A percentile compares a stretch with the other conserved stretches of the same genome.
Conservation (phyloP, 2,113 vertebrate species). For the Poeciliopsis prolifica region DNA sequence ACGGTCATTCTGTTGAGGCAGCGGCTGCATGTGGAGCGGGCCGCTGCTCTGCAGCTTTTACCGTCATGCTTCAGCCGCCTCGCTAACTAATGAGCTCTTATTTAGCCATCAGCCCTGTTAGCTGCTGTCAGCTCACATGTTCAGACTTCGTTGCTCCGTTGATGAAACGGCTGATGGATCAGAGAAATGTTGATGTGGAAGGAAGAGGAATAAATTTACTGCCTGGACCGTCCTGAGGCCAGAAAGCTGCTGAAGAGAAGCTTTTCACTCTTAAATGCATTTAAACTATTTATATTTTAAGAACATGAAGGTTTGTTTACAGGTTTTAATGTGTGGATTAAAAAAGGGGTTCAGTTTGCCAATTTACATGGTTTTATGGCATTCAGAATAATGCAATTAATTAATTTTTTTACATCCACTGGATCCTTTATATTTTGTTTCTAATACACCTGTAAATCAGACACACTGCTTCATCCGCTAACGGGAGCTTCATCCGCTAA, state of each 20-base stretch:
- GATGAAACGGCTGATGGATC: slow-evolving; percentile 26
- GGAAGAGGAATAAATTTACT: neutral
- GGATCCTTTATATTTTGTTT: too few relatives aligned
- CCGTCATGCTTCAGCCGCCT: slow-evolving; percentile 26
- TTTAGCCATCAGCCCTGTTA: slow-evolving; percentile 62
- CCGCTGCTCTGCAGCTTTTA: slow-evolving; percentile 3
- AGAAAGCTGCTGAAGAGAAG: slow-evolving; percentile 42
- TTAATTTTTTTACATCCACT: too few relatives aligned
- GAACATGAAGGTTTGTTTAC: too few relatives aligned
- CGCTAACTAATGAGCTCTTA: slow-evolving; percentile 58
- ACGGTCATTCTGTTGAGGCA: neutral
- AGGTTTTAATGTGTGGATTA: too few relatives aligned
- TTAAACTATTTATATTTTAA: too few relatives aligned
- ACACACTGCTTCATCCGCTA: too few relatives aligned
- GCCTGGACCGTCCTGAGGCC: neutral
- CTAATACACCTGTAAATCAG: too few relatives aligned
- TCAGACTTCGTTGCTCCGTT: slow-evolving; percentile 49
- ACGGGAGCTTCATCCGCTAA: too few relatives aligned
- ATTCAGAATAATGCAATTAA: too few relatives aligned
- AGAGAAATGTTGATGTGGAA: slow-evolving; percentile 25
- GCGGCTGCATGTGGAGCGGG: neutral
- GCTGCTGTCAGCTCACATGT: slow-evolving; percentile 51
- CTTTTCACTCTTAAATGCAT: slow-evolving; percentile 32
- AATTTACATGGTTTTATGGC: too few relatives aligned
- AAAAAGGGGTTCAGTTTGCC: too few relatives aligned